Evolutionary conservation across 2,113 vertebrate genomes (phyloP).

Genomic region (Silurus meridionalis): DNA sequence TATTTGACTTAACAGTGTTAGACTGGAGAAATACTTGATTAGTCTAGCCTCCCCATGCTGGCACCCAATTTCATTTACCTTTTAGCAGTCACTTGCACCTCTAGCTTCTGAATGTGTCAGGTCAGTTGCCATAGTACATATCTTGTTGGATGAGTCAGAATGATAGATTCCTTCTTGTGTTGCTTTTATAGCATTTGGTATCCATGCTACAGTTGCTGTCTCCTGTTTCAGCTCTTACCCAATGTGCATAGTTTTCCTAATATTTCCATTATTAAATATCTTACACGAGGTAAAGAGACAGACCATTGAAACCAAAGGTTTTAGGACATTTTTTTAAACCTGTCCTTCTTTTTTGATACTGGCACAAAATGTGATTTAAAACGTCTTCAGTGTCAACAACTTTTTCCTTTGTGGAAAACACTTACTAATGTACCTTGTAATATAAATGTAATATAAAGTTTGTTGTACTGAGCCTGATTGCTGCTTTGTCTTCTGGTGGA

Average conservation of each 20-base stretch:
- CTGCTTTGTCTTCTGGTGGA: neutral
- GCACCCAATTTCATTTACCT: constrained; percentile 20
- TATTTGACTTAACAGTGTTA: constrained; percentile 9
- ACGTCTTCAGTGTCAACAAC: neutral
- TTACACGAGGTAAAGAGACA: neutral
- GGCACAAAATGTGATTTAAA: neutral
- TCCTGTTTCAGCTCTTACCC: neutral
- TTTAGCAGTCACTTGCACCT: neutral
- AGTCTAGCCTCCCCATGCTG: neutral
- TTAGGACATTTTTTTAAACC: neutral
- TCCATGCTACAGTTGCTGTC: constrained; percentile 3
- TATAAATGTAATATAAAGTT: constrained; percentile 4
- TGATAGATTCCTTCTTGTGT: neutral
- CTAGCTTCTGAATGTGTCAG: constrained; percentile 7
- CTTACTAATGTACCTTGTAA: constrained; percentile 21
- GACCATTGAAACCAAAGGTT: neutral
- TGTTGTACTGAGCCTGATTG: constrained; percentile 10
- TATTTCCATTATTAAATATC: neutral
- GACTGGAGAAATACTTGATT: constrained; percentile 25
- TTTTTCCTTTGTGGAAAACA: constrained; percentile 22
- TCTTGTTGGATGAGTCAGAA: constrained; percentile 14
- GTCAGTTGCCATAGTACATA: neutral
- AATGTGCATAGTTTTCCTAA: neutral
- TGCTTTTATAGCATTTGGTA: neutral
- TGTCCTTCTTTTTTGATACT: neutral